Percentiles rank a stretch among this genome's conserved stretches.
These are phyloP conservation scores for Ridgeia piscesae DNA, from an alignment of 1,140 invertebrate genomes.

Conservation along the genomic window DNA sequence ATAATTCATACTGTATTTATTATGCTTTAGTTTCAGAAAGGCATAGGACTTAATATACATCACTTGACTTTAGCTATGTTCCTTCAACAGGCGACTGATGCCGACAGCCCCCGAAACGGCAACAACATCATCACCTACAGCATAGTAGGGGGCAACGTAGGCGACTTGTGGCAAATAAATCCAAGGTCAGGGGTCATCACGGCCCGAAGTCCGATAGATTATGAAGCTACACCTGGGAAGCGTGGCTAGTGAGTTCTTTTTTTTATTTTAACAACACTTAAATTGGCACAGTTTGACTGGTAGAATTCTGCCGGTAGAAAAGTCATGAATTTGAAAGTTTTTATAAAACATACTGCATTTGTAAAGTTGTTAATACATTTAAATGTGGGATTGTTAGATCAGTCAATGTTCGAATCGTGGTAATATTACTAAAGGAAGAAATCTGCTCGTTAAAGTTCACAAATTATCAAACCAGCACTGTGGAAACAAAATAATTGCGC, in stretches of 20 bases:
- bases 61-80: no score
- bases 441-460: not conserved
- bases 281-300: not conserved
- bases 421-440: not conserved
- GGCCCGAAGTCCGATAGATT: slow-evolving; percentile 13
- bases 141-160: slow-evolving; percentile 13
- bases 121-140: slow-evolving; percentile 17
- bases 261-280: not conserved
- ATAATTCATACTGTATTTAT: no score
- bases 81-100: slow-evolving; percentile 20
- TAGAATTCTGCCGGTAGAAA: not conserved
- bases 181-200: slow-evolving; percentile 13
- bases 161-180: slow-evolving; percentile 8
- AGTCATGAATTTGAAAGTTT: not conserved
- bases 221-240: not conserved
- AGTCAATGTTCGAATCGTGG: not conserved
- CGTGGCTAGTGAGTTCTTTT: not conserved
- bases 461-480: not conserved
- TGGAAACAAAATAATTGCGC: not conserved
- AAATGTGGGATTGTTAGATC: not conserved
- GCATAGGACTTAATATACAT: no score
- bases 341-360: not conserved
- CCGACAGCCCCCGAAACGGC: not conserved
- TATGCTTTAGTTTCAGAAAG: no score
- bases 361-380: not conserved